Conservation (phyloP, 1,140 invertebrate species). For the Lepidurus packardi region DNA sequence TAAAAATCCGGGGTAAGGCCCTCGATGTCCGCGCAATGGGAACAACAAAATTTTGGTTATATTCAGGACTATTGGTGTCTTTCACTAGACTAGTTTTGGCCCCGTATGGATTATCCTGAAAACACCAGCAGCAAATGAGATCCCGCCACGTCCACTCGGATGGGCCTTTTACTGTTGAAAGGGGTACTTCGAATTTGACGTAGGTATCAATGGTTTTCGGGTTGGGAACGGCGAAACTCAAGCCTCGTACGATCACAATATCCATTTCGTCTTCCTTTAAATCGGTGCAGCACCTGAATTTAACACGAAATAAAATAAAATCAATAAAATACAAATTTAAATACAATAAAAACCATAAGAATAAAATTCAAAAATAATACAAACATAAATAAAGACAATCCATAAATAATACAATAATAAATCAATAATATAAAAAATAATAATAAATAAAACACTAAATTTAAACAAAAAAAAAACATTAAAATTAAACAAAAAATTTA, state of each 20-base stretch:
- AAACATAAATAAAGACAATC: constrained; percentile 27
- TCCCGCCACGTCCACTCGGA: constrained; percentile 16
- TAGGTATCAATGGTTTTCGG: constrained; percentile 89
- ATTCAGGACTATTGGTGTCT: constrained; percentile 83
- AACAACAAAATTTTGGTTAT: constrained; percentile 69
- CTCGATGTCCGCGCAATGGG: constrained; percentile 71
- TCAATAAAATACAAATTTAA: constrained; percentile 30
- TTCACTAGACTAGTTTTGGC: constrained; percentile 72
- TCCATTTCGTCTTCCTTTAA: constrained; percentile 85
- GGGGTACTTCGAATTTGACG: constrained; percentile 89
- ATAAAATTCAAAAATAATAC: constrained; percentile 28
- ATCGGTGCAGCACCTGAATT: constrained; percentile 72
- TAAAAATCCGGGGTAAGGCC: constrained; percentile 75
- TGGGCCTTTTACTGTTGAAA: constrained; percentile 62
- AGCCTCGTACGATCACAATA: constrained; percentile 74
- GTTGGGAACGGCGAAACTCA: constrained; percentile 77
- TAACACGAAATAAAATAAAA: constrained; percentile 24
- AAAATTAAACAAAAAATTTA: no score
- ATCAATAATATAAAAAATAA: constrained; percentile 32
- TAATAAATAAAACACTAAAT: no score
- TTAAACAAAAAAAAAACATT: no score
- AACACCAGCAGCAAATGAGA: constrained; percentile 38
- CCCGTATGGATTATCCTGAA: constrained; percentile 66
- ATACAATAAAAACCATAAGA: constrained; percentile 30
- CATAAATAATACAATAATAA: constrained; percentile 2